Evolutionary conservation across 2,113 vertebrate genomes (phyloP).

Genomic region (Erythrocercus mccallii): DNA sequence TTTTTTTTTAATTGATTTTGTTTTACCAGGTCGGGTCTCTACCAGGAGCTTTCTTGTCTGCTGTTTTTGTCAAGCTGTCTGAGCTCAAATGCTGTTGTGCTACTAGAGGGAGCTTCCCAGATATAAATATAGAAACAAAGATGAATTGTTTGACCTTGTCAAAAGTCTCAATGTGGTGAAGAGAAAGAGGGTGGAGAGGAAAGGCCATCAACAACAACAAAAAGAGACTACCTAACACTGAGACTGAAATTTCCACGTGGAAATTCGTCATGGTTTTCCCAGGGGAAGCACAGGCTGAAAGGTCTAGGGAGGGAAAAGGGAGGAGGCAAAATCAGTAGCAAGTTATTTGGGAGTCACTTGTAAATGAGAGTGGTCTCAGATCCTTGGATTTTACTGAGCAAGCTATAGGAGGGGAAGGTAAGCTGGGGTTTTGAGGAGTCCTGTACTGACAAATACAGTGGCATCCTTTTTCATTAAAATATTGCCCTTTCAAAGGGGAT

Average conservation of each 20-base stretch:
- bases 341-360: background rate
- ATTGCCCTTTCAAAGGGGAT: background rate
- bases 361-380: background rate
- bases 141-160: constrained; percentile 35
- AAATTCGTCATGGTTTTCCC: constrained; percentile 14
- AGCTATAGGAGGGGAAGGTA: background rate
- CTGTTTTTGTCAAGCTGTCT: background rate
- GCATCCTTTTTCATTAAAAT: background rate
- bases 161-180: constrained; percentile 2
- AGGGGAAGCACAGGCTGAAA: background rate
- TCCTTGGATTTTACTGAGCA: background rate
- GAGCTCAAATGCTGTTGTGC: background rate
- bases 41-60: background rate
- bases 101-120: background rate
- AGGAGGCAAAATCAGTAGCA: background rate
- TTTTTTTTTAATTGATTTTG: background rate
- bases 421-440: background rate
- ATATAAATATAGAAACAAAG: constrained; percentile 19
- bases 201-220: background rate
- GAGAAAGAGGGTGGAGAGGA: constrained; percentile 26
- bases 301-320: constrained; percentile 9
- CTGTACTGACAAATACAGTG: background rate
- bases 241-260: constrained; percentile 14
- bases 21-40: background rate
- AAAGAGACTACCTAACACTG: background rate